Percentiles rank a stretch among this genome's conserved stretches.
phyloP scores from a whole-genome alignment of 2,888 invertebrate genomes.

The Ophioninae sp. region DNA sequence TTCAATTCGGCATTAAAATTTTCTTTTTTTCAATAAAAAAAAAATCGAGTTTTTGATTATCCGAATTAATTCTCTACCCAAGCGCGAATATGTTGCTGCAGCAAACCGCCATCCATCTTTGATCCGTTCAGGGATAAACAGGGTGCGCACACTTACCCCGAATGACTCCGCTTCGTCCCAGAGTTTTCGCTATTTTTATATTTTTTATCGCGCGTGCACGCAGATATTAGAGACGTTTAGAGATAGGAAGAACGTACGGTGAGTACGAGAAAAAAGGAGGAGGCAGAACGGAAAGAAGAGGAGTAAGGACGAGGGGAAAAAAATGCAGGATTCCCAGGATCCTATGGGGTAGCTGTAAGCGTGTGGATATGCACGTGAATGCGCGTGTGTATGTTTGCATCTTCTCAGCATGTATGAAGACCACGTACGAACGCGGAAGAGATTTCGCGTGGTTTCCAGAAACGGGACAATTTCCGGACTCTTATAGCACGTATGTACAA shows the following conservation, averaged over 20 bases:
- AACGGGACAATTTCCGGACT: slow-evolving; percentile 63
- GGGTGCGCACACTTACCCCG: no score
- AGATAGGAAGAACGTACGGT: slow-evolving; percentile 42
- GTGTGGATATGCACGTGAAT: not conserved
- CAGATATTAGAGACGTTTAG: not conserved
- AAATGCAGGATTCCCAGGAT: slow-evolving; percentile 79
- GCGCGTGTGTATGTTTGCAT: slow-evolving; percentile 9
- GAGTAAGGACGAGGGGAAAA: slow-evolving; percentile 68
- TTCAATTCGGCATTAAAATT: no score
- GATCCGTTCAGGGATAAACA: no score
- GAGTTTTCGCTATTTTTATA: not conserved
- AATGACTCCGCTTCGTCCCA: not conserved
- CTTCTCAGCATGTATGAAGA: slow-evolving; percentile 51
- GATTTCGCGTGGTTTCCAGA: slow-evolving; percentile 62
- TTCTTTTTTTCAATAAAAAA: no score
- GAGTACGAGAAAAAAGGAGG: slow-evolving; percentile 44
- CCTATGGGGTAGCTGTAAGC: slow-evolving; percentile 52
- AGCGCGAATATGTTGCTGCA: no score
- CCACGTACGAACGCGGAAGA: slow-evolving; percentile 69
- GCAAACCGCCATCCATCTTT: no score
- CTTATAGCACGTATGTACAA: slow-evolving; percentile 47
- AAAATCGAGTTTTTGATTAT: no score
- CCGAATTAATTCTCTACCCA: no score
- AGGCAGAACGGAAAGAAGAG: slow-evolving; percentile 35
- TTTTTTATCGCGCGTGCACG: not conserved